A percentile compares a stretch with the other conserved stretches of the same genome.
phyloP scores from a whole-genome alignment of 2,797 vertebrate genomes.

The Crypturellus tataupa region DNA sequence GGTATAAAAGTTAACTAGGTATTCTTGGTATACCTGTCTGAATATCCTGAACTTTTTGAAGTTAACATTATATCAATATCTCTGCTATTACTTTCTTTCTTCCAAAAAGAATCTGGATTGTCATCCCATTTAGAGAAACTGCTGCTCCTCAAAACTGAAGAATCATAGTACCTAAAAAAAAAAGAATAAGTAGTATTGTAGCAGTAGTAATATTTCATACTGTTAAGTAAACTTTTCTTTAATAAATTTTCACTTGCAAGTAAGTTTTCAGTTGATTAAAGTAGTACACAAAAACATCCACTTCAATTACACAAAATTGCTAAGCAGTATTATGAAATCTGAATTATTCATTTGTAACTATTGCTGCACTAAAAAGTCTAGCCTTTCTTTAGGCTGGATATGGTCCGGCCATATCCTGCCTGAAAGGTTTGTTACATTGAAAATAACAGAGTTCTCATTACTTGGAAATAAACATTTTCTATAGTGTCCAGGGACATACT shows the following conservation, averaged over 20 bases:
- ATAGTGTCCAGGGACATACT: not conserved
- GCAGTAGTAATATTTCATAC: not conserved
- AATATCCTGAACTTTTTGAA: slow-evolving; percentile 76
- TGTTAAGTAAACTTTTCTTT: not conserved
- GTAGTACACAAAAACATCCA: too few species aligned
- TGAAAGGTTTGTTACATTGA: not conserved
- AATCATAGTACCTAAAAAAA: slow-evolving; percentile 82
- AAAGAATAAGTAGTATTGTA: not conserved
- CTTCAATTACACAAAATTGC: not conserved
- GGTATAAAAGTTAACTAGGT: not conserved
- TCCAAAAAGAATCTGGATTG: slow-evolving; percentile 84
- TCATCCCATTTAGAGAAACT: slow-evolving; percentile 88
- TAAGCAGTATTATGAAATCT: not conserved
- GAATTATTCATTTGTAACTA: not conserved
- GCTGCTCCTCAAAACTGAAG: slow-evolving; percentile 79
- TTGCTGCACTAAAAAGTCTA: not conserved
- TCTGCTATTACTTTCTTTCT: slow-evolving; percentile 83
- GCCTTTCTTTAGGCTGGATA: not conserved
- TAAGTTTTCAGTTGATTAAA: not conserved
- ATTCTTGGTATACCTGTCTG: slow-evolving; percentile 83
- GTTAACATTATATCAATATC: slow-evolving; percentile 83
- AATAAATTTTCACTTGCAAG: not conserved
- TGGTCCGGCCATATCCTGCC: not conserved
- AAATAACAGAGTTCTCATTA: not conserved
- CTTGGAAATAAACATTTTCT: not conserved